A percentile compares a stretch with the other conserved stretches of the same genome.
These are phyloP conservation scores for Drosophila mayri DNA, from an alignment of 1,140 invertebrate genomes.

Conservation along the genomic window DNA sequence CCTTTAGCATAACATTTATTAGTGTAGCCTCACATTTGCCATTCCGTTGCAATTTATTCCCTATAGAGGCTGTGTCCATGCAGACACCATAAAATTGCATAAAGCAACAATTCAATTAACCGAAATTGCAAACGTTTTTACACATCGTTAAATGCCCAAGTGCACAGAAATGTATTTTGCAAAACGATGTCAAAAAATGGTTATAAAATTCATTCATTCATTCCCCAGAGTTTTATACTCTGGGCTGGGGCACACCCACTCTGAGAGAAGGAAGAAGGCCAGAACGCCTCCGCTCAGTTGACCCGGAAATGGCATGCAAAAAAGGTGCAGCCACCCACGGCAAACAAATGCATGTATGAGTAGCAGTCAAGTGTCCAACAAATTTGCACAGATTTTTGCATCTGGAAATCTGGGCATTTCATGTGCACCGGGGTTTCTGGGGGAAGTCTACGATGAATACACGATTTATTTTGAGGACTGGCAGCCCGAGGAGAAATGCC, in stretches of 20 bases:
- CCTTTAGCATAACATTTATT: not conserved
- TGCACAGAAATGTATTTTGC: constrained; percentile 43
- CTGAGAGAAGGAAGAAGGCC: constrained; percentile 15
- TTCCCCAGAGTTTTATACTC: constrained; percentile 33
- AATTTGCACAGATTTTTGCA: constrained; percentile 50
- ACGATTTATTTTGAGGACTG: constrained; percentile 30
- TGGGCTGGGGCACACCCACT: constrained; percentile 15
- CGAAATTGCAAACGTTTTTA: constrained; percentile 70
- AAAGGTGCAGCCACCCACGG: constrained; percentile 46
- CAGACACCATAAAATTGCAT: constrained; percentile 44
- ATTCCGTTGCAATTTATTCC: constrained; percentile 9
- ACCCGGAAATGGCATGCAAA: constrained; percentile 39
- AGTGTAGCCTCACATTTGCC: not conserved
- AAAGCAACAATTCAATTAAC: constrained; percentile 65
- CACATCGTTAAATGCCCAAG: constrained; percentile 71
- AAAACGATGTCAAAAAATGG: constrained; percentile 37
- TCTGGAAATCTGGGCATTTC: constrained; percentile 17
- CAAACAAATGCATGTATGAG: constrained; percentile 39
- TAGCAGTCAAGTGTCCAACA: constrained; percentile 37
- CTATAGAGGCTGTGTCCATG: not conserved
- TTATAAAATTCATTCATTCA: constrained; percentile 29
- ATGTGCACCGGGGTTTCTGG: constrained; percentile 21
- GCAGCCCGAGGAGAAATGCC: constrained; percentile 12
- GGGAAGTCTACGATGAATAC: constrained; percentile 16
- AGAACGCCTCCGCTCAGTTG: constrained; percentile 36